These are phyloP conservation scores for Torymus tubicola DNA, from an alignment of 2,888 invertebrate genomes.

Conservation along the genomic window DNA sequence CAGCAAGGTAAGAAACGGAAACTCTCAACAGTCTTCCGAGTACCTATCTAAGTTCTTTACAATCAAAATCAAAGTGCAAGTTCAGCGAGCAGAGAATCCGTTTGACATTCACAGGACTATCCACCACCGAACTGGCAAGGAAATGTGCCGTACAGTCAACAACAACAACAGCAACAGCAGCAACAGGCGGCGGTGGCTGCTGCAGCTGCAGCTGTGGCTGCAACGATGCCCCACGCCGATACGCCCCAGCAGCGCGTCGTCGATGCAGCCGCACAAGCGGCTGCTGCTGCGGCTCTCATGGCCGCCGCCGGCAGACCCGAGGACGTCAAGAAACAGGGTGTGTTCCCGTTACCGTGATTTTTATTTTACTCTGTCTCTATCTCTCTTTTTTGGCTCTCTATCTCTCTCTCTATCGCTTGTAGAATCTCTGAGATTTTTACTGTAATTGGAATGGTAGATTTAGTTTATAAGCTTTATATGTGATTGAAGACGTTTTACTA, in stretches of 20 bases:
- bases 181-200: conserved; percentile 56
- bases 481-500: no score
- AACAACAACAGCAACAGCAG: conserved; percentile 66
- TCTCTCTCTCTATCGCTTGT: no score
- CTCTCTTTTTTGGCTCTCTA: conserved; percentile 2
- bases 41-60: no score
- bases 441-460: no score
- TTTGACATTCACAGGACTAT: conserved; percentile 71
- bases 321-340: conserved; percentile 76
- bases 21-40: not conserved
- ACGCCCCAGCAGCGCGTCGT: no score
- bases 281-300: conserved; percentile 65
- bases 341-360: conserved; percentile 21
- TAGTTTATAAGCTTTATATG: no score
- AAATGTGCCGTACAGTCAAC: conserved; percentile 71
- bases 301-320: conserved; percentile 69
- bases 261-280: conserved; percentile 45
- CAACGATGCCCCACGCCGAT: conserved; percentile 1
- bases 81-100: conserved; percentile 25
- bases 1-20: conserved; percentile 44
- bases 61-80: not conserved
- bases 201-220: conserved; percentile 57
- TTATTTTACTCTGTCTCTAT: conserved; percentile 8
- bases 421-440: no score
- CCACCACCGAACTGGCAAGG: conserved; percentile 73